These are phyloP conservation scores for Pachliopta kotzebuea DNA, from an alignment of 2,888 invertebrate species.

Conservation along the genomic window DNA sequence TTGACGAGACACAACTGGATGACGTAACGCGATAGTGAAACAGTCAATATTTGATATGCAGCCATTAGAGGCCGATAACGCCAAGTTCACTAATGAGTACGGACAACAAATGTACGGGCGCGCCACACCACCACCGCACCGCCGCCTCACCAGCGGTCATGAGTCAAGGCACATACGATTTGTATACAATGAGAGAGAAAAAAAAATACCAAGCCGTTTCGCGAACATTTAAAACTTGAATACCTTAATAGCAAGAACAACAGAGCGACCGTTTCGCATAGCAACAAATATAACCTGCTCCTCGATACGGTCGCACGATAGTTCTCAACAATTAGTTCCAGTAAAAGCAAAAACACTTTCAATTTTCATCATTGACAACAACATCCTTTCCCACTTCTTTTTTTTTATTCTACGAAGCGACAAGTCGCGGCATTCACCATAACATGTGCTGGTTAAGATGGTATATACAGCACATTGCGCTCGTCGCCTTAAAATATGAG, in stretches of 20 bases:
- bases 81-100: slow-evolving; percentile 72
- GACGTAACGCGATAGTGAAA: slow-evolving; percentile 71
- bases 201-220: slow-evolving; percentile 19
- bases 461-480: too few species aligned
- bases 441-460: too few species aligned
- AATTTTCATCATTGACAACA: too few species aligned
- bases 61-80: slow-evolving; percentile 70
- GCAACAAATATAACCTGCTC: not conserved
- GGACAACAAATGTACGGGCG: slow-evolving; percentile 52
- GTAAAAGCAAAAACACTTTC: too few species aligned
- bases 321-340: too few species aligned
- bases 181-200: slow-evolving; percentile 28
- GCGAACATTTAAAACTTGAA: slow-evolving; percentile 28
- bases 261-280: not conserved
- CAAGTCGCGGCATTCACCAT: too few species aligned
- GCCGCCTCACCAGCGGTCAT: slow-evolving; percentile 20
- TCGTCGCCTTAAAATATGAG: too few species aligned
- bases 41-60: slow-evolving; percentile 75
- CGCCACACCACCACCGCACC: slow-evolving; percentile 25
- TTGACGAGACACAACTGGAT: slow-evolving; percentile 43
- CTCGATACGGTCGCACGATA: too few species aligned
- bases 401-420: too few species aligned
- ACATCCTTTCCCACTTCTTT: too few species aligned
- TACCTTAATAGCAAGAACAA: slow-evolving; percentile 9
- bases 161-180: slow-evolving; percentile 31